These are phyloP conservation scores for Dreissena polymorpha DNA, from an alignment of 1,140 invertebrate genomes.

Conservation along the genomic window DNA sequence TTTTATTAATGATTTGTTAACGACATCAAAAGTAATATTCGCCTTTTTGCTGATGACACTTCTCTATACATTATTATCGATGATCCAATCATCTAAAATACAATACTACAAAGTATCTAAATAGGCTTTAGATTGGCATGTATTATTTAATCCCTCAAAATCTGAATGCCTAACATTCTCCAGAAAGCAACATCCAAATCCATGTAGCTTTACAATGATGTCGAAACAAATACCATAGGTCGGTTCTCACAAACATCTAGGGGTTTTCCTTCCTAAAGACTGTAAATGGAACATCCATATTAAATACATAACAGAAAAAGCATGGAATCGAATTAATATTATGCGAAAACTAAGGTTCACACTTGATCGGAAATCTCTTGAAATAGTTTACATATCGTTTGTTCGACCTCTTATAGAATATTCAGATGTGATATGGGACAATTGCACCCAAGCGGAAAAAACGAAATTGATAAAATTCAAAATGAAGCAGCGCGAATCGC, in stretches of 20 bases:
- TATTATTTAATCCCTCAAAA: conserved; percentile 34
- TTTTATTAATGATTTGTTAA: no score
- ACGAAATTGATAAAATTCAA: conserved; percentile 43
- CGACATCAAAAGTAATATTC: no score
- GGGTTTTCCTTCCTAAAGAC: no score
- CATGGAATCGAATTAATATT: conserved; percentile 28
- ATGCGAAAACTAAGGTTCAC: conserved; percentile 20
- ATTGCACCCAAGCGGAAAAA: conserved; percentile 11
- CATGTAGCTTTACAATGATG: conserved; percentile 3
- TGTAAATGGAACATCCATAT: conserved; percentile 29
- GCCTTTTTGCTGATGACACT: no score
- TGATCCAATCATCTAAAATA: no score
- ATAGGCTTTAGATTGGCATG: no score
- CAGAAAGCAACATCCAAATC: neutral
- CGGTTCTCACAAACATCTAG: conserved; percentile 29
- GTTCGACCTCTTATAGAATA: conserved; percentile 46
- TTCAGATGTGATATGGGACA: conserved; percentile 40
- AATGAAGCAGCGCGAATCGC: conserved; percentile 31
- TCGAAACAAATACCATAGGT: neutral
- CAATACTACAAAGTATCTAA: no score
- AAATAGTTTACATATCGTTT: conserved; percentile 47
- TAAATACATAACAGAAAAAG: conserved; percentile 21
- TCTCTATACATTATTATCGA: no score
- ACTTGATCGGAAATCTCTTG: conserved; percentile 15
- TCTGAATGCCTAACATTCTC: conserved; percentile 19